Evolutionary conservation across 2,113 vertebrate species (phyloP), one percentile per base, ranked within the genome.

Genomic region (Daboia siamensis): DNA sequence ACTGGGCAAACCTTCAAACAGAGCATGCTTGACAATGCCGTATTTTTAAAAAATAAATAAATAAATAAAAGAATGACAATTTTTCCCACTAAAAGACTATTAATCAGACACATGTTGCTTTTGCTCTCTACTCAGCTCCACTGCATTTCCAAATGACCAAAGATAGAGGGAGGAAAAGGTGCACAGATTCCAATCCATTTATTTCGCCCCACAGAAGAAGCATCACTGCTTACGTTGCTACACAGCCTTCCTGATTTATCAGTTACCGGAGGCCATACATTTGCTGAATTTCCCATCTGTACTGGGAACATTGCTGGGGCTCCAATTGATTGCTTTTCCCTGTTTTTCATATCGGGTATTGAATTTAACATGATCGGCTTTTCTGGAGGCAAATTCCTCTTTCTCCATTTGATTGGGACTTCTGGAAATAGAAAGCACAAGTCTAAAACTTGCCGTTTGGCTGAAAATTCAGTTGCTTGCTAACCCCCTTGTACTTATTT

Each of bases 121-220:
- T 80, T 80, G 15, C 15, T 74, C 69, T 20, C n/a, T 80, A 80
- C 17, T 80, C 33, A 80, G 33, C 3, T 44, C 33, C 33, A 44
- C 9, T 80, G 59, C 84, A 89, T 86, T 91, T 90, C 74, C 93
- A 90, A 94, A 86, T 89, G 69, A 86, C 91, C 91, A 39, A 95
- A 93, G 89, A 93, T 93, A 92, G 93, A 51, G 88, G 33, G n/a
- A 46, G 24, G 48, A 44, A 51, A 44, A n/a, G 46, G 87, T 93
- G 90, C 93, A 86, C 39, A 80, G 69, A 90, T 90, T 84, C 54
- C 91, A 95, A 91, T 61, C 56, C 93, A 48, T 89, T 87, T 74
- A 39, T 93, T 95, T 96, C 95, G 95, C 94, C 95, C 94, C 95
- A 94, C 93, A 96, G 91, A 88, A 96, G 84, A 93, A 89, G 69